Percentiles rank a stretch among this genome's conserved stretches.
Evolutionary conservation across 2,113 vertebrate genomes (phyloP).

Genomic region (Stictonetta naevosa): DNA sequence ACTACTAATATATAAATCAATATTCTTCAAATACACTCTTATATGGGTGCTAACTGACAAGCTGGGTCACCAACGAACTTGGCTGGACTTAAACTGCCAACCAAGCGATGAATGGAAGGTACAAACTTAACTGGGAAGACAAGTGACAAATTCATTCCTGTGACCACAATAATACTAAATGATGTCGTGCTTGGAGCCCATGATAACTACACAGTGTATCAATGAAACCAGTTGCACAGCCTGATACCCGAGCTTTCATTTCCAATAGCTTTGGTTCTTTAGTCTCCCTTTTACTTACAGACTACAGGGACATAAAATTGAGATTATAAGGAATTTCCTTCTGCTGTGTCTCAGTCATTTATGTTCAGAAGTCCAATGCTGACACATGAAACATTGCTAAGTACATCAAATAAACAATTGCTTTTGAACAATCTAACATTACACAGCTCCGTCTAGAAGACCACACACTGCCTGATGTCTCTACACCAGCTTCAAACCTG

Average conservation of each 20-base stretch:
- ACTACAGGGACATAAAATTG: neutral
- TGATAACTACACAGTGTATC: neutral
- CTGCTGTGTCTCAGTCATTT: neutral
- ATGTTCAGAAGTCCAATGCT: neutral
- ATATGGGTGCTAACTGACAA: neutral
- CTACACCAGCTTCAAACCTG: neutral
- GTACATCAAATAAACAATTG: neutral
- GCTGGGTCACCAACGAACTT: neutral
- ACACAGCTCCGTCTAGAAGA: neutral
- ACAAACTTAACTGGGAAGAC: neutral
- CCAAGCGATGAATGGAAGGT: neutral
- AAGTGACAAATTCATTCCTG: neutral
- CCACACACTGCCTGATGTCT: rapidly evolving
- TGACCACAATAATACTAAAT: neutral
- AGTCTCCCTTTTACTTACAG: neutral
- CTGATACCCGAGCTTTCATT: neutral
- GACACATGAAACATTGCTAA: neutral
- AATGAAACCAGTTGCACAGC: neutral
- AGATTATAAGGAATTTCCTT: neutral
- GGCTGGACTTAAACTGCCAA: neutral
- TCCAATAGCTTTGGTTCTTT: neutral
- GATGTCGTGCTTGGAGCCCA: neutral
- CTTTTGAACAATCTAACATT: neutral
- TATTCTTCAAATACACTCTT: neutral
- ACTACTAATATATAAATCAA: neutral